Evolutionary conservation across 2,888 invertebrate genomes (phyloP).

Genomic region (Eilema depressum): DNA sequence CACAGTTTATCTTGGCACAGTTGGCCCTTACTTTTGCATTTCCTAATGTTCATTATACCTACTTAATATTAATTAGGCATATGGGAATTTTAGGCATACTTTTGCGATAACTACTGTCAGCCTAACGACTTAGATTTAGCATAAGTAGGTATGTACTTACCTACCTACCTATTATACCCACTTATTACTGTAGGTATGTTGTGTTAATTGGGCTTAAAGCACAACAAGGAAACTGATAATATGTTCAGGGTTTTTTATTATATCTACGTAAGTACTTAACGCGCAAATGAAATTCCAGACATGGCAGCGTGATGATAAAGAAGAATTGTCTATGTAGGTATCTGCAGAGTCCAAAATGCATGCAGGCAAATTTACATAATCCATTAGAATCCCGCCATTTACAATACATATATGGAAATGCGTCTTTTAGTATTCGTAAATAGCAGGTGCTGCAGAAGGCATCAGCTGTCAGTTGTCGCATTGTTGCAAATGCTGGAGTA

Average conservation of each 20-base stretch:
- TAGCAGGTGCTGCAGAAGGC: conserved; percentile 16
- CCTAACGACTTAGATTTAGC: too few species aligned
- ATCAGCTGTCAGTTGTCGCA: conserved; percentile 20
- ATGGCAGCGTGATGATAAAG: not conserved
- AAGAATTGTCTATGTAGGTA: not conserved
- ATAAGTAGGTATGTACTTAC: too few species aligned
- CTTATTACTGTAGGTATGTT: too few species aligned
- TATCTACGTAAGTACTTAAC: too few species aligned
- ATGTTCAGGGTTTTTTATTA: not conserved
- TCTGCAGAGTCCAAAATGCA: conserved; percentile 2
- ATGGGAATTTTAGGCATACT: too few species aligned
- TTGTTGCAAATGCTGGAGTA: conserved; percentile 19
- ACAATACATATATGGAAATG: conserved; percentile 15
- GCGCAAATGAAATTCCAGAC: not conserved
- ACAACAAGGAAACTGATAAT: too few species aligned
- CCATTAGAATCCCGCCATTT: conserved; percentile 9
- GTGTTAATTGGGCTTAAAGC: too few species aligned
- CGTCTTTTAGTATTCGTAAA: conserved; percentile 6
- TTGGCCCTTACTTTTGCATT: too few species aligned
- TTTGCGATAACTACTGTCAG: too few species aligned
- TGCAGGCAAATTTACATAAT: conserved; percentile 9
- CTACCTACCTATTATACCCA: too few species aligned
- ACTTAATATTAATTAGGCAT: too few species aligned
- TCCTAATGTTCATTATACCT: too few species aligned
- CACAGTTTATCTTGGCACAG: not conserved